phyloP scores from a whole-genome alignment of 1,140 invertebrate genomes.

The Orchestia grillus region DNA sequence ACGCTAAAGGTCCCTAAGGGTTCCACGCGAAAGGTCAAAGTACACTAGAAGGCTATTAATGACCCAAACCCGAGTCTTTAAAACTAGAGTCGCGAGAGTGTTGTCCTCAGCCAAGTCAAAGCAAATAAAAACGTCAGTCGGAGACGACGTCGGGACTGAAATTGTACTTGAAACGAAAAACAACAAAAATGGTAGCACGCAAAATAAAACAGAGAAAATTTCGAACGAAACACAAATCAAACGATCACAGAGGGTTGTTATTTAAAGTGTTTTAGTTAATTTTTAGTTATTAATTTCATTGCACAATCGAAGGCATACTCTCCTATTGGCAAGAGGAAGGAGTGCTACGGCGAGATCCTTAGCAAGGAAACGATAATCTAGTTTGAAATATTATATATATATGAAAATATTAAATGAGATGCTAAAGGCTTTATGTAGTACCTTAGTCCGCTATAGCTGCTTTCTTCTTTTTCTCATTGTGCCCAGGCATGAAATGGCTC shows the following conservation, averaged over 20 bases:
- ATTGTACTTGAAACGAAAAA: background rate
- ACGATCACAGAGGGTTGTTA: background rate
- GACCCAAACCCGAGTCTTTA: no score
- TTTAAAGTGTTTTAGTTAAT: background rate
- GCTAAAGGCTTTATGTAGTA: conserved; percentile 52
- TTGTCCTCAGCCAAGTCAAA: background rate
- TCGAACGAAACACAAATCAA: background rate
- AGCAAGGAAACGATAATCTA: conserved; percentile 29
- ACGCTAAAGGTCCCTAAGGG: no score
- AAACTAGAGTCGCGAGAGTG: no score
- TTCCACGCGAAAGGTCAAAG: no score
- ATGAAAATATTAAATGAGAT: conserved; percentile 53
- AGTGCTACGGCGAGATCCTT: background rate
- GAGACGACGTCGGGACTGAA: background rate
- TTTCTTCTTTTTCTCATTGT: conserved; percentile 55
- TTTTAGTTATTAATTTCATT: background rate
- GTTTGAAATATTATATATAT: conserved; percentile 46
- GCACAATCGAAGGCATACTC: conserved; percentile 25
- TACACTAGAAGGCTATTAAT: no score
- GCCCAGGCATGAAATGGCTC: conserved; percentile 50
- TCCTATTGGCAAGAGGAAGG: conserved; percentile 1
- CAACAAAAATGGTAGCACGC: background rate
- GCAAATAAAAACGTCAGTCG: background rate
- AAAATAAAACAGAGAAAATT: background rate
- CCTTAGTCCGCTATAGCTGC: conserved; percentile 53